phyloP scores from a whole-genome alignment of 2,888 invertebrate species.

The Trileptium ribeirensis region DNA sequence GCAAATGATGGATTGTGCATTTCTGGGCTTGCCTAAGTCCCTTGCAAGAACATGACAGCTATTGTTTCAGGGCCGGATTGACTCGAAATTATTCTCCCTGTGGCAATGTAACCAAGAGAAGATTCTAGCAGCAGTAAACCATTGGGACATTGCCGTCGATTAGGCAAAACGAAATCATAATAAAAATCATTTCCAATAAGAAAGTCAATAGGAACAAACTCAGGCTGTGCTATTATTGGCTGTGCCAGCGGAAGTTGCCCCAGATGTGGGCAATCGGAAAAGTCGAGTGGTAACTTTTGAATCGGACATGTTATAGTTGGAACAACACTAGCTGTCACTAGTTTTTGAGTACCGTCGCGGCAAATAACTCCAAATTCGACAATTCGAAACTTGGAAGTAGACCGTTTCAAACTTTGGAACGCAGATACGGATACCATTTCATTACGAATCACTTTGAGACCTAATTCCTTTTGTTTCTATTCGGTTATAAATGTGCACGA shows the following conservation, averaged over 20 bases:
- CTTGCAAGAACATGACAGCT: neutral
- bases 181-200: constrained; percentile 6
- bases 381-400: neutral
- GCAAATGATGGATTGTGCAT: no score
- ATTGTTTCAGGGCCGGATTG: neutral
- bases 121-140: neutral
- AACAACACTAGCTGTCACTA: neutral
- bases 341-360: neutral
- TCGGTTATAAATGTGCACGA: neutral
- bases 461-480: neutral
- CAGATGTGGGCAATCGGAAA: neutral
- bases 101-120: neutral
- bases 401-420: neutral
- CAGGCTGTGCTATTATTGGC: neutral
- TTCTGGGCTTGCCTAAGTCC: no score
- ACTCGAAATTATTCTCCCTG: neutral
- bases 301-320: neutral
- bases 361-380: neutral
- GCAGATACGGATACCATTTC: neutral
- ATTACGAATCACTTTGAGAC: neutral
- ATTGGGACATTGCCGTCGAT: neutral
- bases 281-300: neutral
- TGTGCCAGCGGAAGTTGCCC: neutral
- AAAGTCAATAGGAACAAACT: neutral
- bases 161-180: neutral